A percentile compares a stretch with the other conserved stretches of the same genome.
Evolutionary conservation across 2,113 vertebrate genomes (phyloP).

Genomic region (Meleagris gallopavo): DNA sequence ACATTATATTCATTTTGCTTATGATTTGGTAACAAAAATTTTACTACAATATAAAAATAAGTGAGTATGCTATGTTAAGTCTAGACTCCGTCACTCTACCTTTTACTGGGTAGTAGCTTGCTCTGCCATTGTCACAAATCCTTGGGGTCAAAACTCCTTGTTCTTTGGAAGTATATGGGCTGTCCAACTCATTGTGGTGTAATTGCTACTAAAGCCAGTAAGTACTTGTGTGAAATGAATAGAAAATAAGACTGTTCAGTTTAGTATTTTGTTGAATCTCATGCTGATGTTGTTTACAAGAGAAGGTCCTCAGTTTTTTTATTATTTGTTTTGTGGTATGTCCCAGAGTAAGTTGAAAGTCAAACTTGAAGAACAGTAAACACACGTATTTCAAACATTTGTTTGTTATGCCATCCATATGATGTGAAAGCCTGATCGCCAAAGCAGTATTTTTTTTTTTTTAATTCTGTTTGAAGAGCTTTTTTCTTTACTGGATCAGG

Average conservation of each 20-base stretch:
- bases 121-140: not conserved
- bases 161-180: not conserved
- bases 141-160: not conserved
- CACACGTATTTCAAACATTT: slow-evolving; percentile 28
- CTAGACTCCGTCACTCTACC: not conserved
- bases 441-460: not conserved
- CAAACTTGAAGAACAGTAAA: slow-evolving; percentile 50
- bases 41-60: not conserved
- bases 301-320: not conserved
- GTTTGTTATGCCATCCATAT: not conserved
- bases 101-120: not conserved
- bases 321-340: not conserved
- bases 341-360: not conserved
- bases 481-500: slow-evolving; percentile 23
- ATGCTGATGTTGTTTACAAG: not conserved
- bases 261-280: not conserved
- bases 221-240: not conserved
- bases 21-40: not conserved
- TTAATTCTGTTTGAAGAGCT: not conserved
- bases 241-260: not conserved
- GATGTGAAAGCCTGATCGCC: not conserved
- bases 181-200: not conserved
- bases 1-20: slow-evolving; percentile 11
- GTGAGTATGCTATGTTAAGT: not conserved
- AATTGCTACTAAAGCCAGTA: not conserved